Percentiles rank a stretch among this genome's conserved stretches.
phyloP scores from a whole-genome alignment of 2,797 vertebrate genomes.

The Agapornis canus region DNA sequence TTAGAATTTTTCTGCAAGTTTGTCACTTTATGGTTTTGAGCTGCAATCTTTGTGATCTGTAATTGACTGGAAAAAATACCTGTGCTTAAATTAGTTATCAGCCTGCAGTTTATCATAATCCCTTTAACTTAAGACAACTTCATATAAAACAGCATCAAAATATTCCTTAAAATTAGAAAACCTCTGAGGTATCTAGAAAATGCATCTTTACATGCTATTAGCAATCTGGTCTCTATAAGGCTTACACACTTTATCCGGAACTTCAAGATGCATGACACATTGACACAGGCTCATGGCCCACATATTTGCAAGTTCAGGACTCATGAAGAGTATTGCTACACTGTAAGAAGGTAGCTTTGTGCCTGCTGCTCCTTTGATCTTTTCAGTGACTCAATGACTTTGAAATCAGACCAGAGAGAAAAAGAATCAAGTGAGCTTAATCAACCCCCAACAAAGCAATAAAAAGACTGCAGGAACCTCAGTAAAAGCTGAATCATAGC shows the following conservation, averaged over 20 bases:
- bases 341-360: background rate
- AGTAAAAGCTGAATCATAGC: background rate
- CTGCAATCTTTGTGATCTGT: background rate
- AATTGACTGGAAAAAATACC: background rate
- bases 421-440: slow-evolving; percentile 4
- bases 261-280: background rate
- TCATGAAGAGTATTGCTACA: background rate
- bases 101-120: background rate
- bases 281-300: background rate
- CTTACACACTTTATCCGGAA: background rate
- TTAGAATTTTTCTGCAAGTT: background rate
- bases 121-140: background rate
- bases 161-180: background rate
- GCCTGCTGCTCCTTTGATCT: background rate
- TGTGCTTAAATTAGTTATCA: background rate
- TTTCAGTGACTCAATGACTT: background rate
- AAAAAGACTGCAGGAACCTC: background rate
- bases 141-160: background rate
- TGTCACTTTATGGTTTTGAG: background rate
- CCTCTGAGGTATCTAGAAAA: background rate
- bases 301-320: background rate
- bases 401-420: background rate
- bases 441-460: background rate
- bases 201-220: background rate
- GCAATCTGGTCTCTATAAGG: background rate